These are phyloP conservation scores for Ochlodes sylvanus DNA, from an alignment of 2,888 invertebrate genomes.

Conservation along the genomic window DNA sequence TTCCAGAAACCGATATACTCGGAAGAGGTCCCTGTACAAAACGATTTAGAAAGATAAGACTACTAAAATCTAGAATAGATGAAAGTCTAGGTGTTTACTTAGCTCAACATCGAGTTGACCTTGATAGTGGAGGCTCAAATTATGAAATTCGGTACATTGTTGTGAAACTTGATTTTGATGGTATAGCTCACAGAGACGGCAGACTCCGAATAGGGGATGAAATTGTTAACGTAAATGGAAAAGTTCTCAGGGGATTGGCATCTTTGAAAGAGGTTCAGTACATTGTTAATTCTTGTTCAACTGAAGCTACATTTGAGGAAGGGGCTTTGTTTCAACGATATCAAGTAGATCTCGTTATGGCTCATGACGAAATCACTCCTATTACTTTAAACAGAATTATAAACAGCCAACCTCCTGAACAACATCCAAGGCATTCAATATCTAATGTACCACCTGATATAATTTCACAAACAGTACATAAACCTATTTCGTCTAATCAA, in stretches of 20 bases:
- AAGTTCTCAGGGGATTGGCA: constrained; percentile 89
- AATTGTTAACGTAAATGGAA: constrained; percentile 95
- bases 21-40: constrained; percentile 86
- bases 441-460: constrained; percentile 76
- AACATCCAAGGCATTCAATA: constrained; percentile 52
- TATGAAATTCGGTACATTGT: constrained; percentile 87
- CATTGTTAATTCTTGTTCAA: constrained; percentile 82
- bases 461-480: constrained; percentile 77
- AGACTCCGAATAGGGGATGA: constrained; percentile 94
- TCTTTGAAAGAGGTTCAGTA: constrained; percentile 87
- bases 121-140: constrained; percentile 78
- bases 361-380: constrained; percentile 86
- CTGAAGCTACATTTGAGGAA: constrained; percentile 72
- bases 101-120: constrained; percentile 87
- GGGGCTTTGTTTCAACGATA: constrained; percentile 72
- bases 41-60: constrained; percentile 87
- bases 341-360: constrained; percentile 87
- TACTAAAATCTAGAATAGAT: constrained; percentile 87
- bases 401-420: constrained; percentile 66
- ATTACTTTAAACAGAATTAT: constrained; percentile 78
- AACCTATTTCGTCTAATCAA: constrained; percentile 70
- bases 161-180: constrained; percentile 87
- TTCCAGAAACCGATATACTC: constrained; percentile 70
- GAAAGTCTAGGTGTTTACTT: constrained; percentile 90
- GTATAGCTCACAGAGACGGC: constrained; percentile 91